phyloP scores from a whole-genome alignment of 2,797 vertebrate species.

The Erethizon dorsatum region DNA sequence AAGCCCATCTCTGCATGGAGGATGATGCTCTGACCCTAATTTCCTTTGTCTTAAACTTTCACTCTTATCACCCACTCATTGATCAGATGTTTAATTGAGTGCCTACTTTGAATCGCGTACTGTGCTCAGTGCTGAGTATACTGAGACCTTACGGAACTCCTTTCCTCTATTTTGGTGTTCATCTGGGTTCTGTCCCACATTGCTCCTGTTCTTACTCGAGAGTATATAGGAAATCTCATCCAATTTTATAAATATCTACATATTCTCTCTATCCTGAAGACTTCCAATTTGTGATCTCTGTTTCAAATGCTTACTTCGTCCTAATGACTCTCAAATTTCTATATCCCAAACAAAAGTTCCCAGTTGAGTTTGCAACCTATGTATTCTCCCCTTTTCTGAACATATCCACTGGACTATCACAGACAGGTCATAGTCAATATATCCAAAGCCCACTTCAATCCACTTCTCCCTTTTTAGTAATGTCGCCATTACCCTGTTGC shows the following conservation, averaged over 20 bases:
- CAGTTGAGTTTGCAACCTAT: not conserved
- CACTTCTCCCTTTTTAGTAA: not conserved
- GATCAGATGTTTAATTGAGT: not conserved
- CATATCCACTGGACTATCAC: not conserved
- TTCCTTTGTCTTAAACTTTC: not conserved
- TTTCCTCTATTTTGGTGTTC: not conserved
- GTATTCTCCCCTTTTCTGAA: not conserved
- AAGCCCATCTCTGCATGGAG: not conserved
- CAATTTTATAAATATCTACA: not conserved
- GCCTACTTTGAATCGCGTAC: not conserved
- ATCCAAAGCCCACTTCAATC: not conserved
- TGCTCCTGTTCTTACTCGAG: not conserved
- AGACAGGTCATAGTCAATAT: not conserved
- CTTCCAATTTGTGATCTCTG: not conserved
- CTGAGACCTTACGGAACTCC: not conserved
- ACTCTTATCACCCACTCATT: not conserved
- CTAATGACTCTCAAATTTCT: not conserved
- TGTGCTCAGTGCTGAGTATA: not conserved
- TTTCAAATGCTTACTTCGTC: not conserved
- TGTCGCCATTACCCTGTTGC: not conserved
- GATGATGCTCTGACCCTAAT: not conserved
- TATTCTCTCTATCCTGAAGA: not conserved
- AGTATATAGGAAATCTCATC: not conserved
- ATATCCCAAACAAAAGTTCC: not conserved
- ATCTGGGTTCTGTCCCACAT: not conserved